Percentiles rank a stretch among this genome's conserved stretches.
phyloP scores from a whole-genome alignment of 2,113 vertebrate species.

The Clinocottus analis region DNA sequence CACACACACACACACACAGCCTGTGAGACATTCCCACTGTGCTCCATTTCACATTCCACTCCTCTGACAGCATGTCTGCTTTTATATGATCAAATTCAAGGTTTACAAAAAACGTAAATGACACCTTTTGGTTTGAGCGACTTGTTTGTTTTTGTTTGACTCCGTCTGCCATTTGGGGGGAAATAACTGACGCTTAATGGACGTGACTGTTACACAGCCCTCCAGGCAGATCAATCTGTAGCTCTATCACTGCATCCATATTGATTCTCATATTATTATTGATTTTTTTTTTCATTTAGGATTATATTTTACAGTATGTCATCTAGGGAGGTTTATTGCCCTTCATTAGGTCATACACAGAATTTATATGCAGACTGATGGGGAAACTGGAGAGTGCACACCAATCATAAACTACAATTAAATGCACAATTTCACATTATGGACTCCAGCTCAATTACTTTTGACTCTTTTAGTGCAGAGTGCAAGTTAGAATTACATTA shows the following conservation, averaged over 20 bases:
- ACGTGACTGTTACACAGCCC: conserved; percentile 6
- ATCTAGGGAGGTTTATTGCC: conserved; percentile 34
- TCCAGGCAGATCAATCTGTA: conserved; percentile 19
- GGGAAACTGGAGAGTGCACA: conserved; percentile 37
- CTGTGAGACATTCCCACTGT: conserved; percentile 75
- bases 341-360: conserved; percentile 32
- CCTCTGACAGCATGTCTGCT: conserved; percentile 84
- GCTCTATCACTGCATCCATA: neutral
- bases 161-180: conserved; percentile 24
- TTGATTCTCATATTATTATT: conserved; percentile 25
- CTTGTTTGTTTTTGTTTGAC: conserved; percentile 60
- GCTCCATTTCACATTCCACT: conserved; percentile 81
- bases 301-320: conserved; percentile 20
- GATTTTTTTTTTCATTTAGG: neutral
- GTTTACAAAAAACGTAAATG: conserved; percentile 64
- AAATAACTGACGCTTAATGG: neutral
- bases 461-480: conserved; percentile 55
- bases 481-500: conserved; percentile 34
- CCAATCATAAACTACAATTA: conserved; percentile 51
- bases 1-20: conserved; percentile 52
- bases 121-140: conserved; percentile 60
- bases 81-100: conserved; percentile 78
- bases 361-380: conserved; percentile 23
- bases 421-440: conserved; percentile 61
- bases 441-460: conserved; percentile 48